A percentile compares a stretch with the other conserved stretches of the same genome.
These are phyloP conservation scores for Agapornis canus DNA, from an alignment of 2,797 vertebrate genomes.

Conservation along the genomic window DNA sequence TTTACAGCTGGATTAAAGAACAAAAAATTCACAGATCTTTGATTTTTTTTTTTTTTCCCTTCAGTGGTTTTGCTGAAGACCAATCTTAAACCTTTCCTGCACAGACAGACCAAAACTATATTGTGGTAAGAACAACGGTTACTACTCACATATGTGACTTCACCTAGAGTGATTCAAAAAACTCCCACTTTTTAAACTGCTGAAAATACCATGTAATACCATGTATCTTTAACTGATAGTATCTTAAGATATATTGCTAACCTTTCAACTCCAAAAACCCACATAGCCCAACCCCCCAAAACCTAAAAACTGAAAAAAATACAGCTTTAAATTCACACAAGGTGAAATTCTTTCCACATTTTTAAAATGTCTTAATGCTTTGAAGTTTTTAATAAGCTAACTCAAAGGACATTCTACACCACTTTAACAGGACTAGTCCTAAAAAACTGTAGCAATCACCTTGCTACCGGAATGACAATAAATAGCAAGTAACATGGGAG, in stretches of 20 bases:
- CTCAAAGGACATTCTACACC: not conserved
- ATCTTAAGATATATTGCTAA: not conserved
- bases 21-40: constrained; percentile 35
- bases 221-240: constrained; percentile 52
- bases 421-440: not conserved
- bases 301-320: not conserved
- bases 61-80: constrained; percentile 66
- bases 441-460: not conserved
- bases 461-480: not conserved
- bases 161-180: constrained; percentile 70
- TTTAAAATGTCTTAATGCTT: not conserved
- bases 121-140: constrained; percentile 80
- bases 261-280: not conserved
- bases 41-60: not conserved
- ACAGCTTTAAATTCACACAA: not conserved
- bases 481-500: not conserved
- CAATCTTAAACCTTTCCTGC: constrained; percentile 76
- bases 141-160: constrained; percentile 65
- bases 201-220: constrained; percentile 64
- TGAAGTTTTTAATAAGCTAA: not conserved
- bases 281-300: not conserved
- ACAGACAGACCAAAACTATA: constrained; percentile 81
- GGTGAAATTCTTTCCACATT: not conserved
- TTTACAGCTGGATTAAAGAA: constrained; percentile 31
- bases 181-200: constrained; percentile 66